Evolutionary conservation across 2,797 vertebrate species (phyloP), one percentile per base, ranked within the genome.

Genomic region (Esox masquinongy): DNA sequence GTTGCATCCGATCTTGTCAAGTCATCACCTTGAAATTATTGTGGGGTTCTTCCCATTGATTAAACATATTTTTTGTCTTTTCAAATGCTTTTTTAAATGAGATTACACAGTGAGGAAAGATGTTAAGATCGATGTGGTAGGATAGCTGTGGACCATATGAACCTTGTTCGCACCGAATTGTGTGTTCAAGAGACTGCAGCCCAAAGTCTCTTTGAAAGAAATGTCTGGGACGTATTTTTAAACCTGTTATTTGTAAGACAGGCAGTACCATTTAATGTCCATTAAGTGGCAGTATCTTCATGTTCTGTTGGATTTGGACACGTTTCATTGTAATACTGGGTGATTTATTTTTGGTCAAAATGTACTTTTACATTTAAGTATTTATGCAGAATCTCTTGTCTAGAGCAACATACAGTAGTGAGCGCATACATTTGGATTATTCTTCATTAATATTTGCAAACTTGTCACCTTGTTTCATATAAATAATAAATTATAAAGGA

Each of bases 251-350:
- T 8, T n/a, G 17, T 16, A 6, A 53, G 8, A 47, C 2, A 87
- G 43, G 85, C 68, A 61, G 43, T 86, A 78, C 75, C 47, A 31
- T 16, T 5, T 4, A 11, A 51, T 76, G 74, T 75, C 88, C 89
- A 88, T 84, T 84, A 0, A 0, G 83, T 34, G 82, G 83, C 86
- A 83, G 79, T 78, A 71, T 4, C 61, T 26, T 61, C 75, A 63
- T 8, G 12, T 24, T 51, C 12, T 8, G 17, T 12, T 36, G 64
- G 31, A 36, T 8, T 36, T 31, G 29, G 29, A 31, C 29, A 31
- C n/a, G 11, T 59, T 59, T 22, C n/a, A 59, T n/a, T 59, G 9
- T n/a, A 59, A 6, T 1, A 14, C 43, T 47, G 43, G 9, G 43
- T 12, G 43, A 47, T 47, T 47, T 39, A 39, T 39, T 5, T 39